Evolutionary conservation across 2,888 invertebrate species (phyloP).

Genomic region (Tetranychus truncatus): DNA sequence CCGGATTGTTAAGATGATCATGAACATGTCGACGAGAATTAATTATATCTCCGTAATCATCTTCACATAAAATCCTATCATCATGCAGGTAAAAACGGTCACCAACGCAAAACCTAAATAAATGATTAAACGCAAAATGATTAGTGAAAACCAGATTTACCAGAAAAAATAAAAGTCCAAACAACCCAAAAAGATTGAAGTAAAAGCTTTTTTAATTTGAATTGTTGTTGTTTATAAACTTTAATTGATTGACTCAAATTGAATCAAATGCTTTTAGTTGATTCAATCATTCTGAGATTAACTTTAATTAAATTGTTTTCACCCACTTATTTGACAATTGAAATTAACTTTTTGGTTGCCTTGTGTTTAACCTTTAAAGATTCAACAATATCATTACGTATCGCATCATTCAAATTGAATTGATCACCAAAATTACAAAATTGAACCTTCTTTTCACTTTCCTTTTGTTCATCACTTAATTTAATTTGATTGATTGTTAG

Average conservation of each 20-base stretch:
- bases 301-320: background rate
- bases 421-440: no score
- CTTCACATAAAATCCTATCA: constrained; percentile 82
- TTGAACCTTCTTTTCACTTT: no score
- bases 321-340: background rate
- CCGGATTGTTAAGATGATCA: background rate
- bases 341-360: background rate
- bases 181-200: background rate
- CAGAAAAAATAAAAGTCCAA: background rate
- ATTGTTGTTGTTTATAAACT: background rate
- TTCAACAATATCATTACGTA: no score
- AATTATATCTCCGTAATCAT: constrained; percentile 76
- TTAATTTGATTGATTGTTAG: constrained; percentile 1
- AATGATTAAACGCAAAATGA: background rate
- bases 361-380: background rate
- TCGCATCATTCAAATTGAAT: no score
- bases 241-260: background rate
- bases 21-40: background rate
- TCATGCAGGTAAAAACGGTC: constrained; percentile 80
- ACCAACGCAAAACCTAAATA: constrained; percentile 80
- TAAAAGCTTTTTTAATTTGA: background rate
- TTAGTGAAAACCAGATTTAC: background rate
- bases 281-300: background rate
- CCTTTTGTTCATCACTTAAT: no score
- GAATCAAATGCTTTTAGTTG: background rate